Base-by-base conservation (phyloP, 2,888 invertebrate genomes). In the Eupeodes luniger region DNA sequence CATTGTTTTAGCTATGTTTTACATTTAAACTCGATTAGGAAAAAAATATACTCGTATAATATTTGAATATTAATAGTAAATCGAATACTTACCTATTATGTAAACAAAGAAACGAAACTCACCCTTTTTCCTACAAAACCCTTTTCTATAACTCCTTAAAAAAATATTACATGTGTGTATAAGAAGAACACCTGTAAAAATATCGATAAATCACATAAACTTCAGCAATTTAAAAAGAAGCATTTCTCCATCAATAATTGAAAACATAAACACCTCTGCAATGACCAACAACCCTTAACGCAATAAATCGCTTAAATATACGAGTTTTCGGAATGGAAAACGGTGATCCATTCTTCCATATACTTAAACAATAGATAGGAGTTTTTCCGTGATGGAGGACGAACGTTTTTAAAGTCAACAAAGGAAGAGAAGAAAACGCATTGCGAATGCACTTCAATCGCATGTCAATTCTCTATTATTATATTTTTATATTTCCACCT, bases 191-290 rank as follows among this genome's bases (percentile, higher is more conserved):
- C 88, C 88, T 88, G 88, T 88, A 55, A 85, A 85, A 85, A 88
- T 81, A 85, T 85, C 88, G 78, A 81, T 78, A 88, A 88, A 88
- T 88, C 88, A 85, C 88, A 88, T 85, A 85, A 84, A 64, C 74
- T 66, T 53, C 27, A 85, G 49, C 69, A 77, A 85, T 85, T 85
- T 81, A 59, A 81, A 78, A 81, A 61, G 34, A 66, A 74, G 49
- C 34, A 85, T 57, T 69, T 85, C 27, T 27, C 44, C 57, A 85
- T 88, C 16, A 85, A 88, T 88, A 70, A 88, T 84, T 85, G 16
- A 85, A 19, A 49, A 40, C 75, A 85, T 77, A 88, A 88, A 88
- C 88, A 88, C 88, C 88, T 88, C 53, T 36, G 76, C 83, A 80
- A 74, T 84, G 83, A 77, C 87, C 81, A 88, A 62, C 75, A 85